Percentiles rank a stretch among this genome's conserved stretches.
phyloP scores from a whole-genome alignment of 2,888 invertebrate species.

The Imbricaverruca yamaguchii region DNA sequence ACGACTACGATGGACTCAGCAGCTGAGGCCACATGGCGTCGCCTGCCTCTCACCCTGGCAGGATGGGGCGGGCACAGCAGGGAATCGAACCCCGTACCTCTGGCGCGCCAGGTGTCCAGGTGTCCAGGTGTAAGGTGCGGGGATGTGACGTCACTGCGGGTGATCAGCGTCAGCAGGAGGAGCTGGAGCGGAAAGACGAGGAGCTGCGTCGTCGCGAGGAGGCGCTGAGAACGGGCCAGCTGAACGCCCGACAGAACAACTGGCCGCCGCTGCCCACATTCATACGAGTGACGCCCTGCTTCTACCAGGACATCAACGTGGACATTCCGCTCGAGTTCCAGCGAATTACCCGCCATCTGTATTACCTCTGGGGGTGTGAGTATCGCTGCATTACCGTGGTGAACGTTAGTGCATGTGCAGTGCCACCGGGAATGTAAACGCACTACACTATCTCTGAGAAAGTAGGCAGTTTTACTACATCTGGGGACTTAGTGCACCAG shows the following conservation, averaged over 20 bases:
- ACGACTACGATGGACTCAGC: too few relatives aligned
- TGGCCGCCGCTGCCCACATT: constrained; percentile 96
- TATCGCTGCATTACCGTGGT: constrained; percentile 37
- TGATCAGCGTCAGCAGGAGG: constrained; percentile 70
- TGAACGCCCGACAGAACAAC: constrained; percentile 68
- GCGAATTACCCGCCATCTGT: constrained; percentile 85
- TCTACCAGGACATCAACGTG: constrained; percentile 98
- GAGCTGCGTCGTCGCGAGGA: constrained; percentile 82
- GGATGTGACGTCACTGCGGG: not conserved
- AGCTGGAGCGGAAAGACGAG: constrained; percentile 82
- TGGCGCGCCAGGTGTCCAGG: too few relatives aligned
- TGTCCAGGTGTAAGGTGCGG: too few relatives aligned
- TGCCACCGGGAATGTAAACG: too few relatives aligned
- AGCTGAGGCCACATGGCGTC: too few relatives aligned
- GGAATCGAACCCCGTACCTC: too few relatives aligned
- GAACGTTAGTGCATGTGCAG: too few relatives aligned
- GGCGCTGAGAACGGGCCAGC: constrained; percentile 56
- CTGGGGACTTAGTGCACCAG: too few relatives aligned
- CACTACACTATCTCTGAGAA: too few relatives aligned
- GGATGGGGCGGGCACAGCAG: too few relatives aligned
- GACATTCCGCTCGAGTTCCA: constrained; percentile 98
- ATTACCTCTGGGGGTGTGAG: constrained; percentile 96
- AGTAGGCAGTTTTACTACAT: too few relatives aligned
- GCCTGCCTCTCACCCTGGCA: too few relatives aligned
- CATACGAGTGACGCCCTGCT: constrained; percentile 93